These are phyloP conservation scores for Martes martes DNA, from an alignment of 2,113 vertebrate species.

Conservation along the genomic window DNA sequence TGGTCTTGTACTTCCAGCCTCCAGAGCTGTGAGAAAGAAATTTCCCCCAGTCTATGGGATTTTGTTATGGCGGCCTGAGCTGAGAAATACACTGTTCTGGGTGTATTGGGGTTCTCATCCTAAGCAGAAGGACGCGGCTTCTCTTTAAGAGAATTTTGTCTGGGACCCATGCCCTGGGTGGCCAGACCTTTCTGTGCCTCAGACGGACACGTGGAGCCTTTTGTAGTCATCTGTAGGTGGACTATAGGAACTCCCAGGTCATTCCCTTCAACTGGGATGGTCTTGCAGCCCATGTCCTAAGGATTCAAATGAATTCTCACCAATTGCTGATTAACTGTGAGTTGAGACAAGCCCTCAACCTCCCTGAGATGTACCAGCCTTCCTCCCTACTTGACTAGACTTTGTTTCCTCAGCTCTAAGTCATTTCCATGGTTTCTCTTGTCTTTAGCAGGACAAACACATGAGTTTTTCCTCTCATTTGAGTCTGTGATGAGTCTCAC, in stretches of 20 bases:
- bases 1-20: background rate
- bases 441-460: background rate
- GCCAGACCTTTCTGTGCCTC: background rate
- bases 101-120: fast-evolving
- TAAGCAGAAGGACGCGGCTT: background rate
- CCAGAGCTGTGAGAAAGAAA: background rate
- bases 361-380: background rate
- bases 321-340: background rate
- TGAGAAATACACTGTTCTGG: too few species aligned
- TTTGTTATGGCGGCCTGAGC: background rate
- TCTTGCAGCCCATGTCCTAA: background rate
- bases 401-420: background rate
- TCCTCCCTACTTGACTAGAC: background rate
- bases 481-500: background rate
- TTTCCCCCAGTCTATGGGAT: background rate
- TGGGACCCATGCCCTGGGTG: background rate
- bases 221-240: background rate
- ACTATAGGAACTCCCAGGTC: background rate
- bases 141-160: background rate
- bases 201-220: background rate
- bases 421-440: background rate
- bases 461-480: background rate
- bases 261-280: background rate
- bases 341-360: background rate
- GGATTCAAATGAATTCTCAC: background rate